A percentile compares a stretch with the other conserved stretches of the same genome.
Evolutionary conservation across 1,140 invertebrate species (phyloP).

Genomic region (Harlomillsia oculata): DNA sequence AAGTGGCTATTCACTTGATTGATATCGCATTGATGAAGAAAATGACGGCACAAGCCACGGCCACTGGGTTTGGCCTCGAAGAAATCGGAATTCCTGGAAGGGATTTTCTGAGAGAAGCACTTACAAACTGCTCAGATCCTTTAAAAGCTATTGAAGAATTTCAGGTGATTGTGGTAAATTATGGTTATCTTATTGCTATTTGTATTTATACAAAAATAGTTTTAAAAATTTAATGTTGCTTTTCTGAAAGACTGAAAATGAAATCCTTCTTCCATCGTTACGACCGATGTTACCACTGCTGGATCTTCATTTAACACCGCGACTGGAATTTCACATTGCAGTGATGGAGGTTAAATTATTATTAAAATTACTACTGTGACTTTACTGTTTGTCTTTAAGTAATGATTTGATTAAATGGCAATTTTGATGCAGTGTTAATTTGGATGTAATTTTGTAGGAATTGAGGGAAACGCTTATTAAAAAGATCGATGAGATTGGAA

Average conservation of each 20-base stretch:
- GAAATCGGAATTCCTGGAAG: slow-evolving; percentile 86
- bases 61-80: slow-evolving; percentile 53
- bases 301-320: slow-evolving; percentile 81
- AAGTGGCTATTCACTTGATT: no score
- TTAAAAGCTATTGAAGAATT: slow-evolving; percentile 95
- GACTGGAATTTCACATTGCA: slow-evolving; percentile 88
- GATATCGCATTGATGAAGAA: no score
- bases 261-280: slow-evolving; percentile 82
- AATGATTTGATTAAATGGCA: neutral
- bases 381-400: neutral
- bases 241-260: slow-evolving; percentile 66
- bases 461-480: slow-evolving; percentile 76
- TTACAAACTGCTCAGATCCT: slow-evolving; percentile 92
- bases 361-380: neutral
- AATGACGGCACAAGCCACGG: neutral
- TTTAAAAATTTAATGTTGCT: neutral
- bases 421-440: neutral
- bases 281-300: slow-evolving; percentile 86
- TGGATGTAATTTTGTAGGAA: slow-evolving; percentile 47
- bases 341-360: slow-evolving; percentile 61
- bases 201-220: neutral
- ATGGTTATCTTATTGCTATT: neutral
- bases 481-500: slow-evolving; percentile 77
- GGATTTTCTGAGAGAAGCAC: slow-evolving; percentile 73
- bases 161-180: slow-evolving; percentile 55